phyloP scores from a whole-genome alignment of 2,797 vertebrate species.

The Cynopterus sphinx region DNA sequence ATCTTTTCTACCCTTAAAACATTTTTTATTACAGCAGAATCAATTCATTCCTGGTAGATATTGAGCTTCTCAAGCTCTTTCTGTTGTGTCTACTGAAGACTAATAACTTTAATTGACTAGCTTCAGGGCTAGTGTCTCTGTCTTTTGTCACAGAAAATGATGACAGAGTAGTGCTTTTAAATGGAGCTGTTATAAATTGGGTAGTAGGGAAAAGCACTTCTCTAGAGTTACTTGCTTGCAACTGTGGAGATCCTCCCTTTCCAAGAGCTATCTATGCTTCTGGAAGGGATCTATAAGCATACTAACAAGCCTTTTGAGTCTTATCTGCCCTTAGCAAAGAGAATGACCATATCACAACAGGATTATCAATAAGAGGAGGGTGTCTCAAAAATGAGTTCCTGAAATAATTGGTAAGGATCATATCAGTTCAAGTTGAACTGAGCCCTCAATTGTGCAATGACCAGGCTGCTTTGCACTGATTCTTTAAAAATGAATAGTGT shows the following conservation, averaged over 20 bases:
- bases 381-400: background rate
- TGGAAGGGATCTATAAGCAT: background rate
- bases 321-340: background rate
- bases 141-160: conserved; percentile 10
- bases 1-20: background rate
- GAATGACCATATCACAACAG: conserved; percentile 40
- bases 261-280: background rate
- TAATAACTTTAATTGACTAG: background rate
- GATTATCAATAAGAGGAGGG: background rate
- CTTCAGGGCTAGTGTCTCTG: background rate
- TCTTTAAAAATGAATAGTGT: background rate
- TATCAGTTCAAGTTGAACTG: conserved; percentile 2
- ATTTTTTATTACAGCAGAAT: background rate
- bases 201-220: background rate
- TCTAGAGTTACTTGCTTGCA: background rate
- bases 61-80: conserved; percentile 17
- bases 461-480: background rate
- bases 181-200: background rate
- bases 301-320: background rate
- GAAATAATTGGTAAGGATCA: background rate
- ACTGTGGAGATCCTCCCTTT: background rate
- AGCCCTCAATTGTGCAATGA: background rate
- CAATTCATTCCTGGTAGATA: background rate
- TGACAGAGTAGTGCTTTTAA: conserved; percentile 7
- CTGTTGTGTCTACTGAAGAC: background rate